Evolutionary conservation across 2,888 invertebrate genomes (phyloP), one percentile per base, ranked within the genome.

Genomic region (Atherix ibis): DNA sequence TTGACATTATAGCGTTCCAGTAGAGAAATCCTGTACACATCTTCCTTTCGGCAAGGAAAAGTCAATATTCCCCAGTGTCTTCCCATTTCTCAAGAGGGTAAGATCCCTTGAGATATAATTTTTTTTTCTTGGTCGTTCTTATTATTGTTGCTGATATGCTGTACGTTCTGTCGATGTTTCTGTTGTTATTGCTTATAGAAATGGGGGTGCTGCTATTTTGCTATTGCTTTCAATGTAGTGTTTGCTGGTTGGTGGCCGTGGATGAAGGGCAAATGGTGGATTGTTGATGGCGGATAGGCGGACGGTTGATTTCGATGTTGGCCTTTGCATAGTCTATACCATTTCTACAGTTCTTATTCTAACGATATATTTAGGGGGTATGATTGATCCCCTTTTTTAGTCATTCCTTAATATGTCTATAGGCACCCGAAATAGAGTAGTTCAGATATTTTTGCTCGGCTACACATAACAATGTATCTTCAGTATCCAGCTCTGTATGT

Each of bases 31-130:
- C 16, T 33, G 14, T 31, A 39, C 27, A 39, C 39, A 41, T 41
- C 38, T 41, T n/a, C n/a, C n/a, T n/a, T 41, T 32, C 29, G 18
- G 16, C 29, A 19, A 34, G 34, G 32, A 34, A 38, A 38, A 38
- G 37, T 38, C 37, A 38, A 38, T 38, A 38, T 38, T 38, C 37
- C 34, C 34, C 31, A 38, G 34, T 38, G 37, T 32, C 30, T 34
- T 46, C 41, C 42, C 43, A 43, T 47, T 46, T 44, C 46, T 48
- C 45, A 44, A 44, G 48, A 48, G 48, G 48, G 46, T 47, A 40
- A 44, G 44, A 37, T 47, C 48, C 46, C 46, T 35, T 35, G 48
- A 43, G 48, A 46, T 44, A 45, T 44, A 42, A 36, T 41, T 43
- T 38, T 33, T 32, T 30, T 34, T 35, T 32, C 31, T 25, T 16